Evolutionary conservation across 1,140 invertebrate species (phyloP).

Genomic region (Cataglyphis hispanica): DNA sequence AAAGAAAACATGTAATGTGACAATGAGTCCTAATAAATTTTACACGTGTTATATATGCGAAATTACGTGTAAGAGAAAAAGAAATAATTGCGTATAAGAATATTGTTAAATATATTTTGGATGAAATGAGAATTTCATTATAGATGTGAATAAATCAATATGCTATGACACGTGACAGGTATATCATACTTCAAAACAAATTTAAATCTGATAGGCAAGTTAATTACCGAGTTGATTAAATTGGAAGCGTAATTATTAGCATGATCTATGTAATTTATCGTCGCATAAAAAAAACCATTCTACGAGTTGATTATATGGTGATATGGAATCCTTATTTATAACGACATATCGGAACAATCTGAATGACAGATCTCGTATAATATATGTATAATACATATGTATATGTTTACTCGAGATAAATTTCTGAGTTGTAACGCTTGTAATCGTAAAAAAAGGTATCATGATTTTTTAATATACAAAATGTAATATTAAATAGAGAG

Average conservation of each 20-base stretch:
- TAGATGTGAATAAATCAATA: slow-evolving; percentile 25
- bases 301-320: slow-evolving; percentile 19
- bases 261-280: slow-evolving; percentile 36
- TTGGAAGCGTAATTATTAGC: slow-evolving; percentile 38
- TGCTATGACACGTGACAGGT: neutral
- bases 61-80: neutral
- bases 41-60: neutral
- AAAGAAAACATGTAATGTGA: slow-evolving; percentile 12
- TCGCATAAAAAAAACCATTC: slow-evolving; percentile 26
- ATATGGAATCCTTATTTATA: slow-evolving; percentile 22
- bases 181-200: slow-evolving; percentile 4
- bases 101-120: neutral
- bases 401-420: neutral
- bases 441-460: slow-evolving; percentile 1
- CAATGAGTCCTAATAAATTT: neutral
- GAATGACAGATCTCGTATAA: slow-evolving; percentile 1
- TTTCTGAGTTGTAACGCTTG: neutral
- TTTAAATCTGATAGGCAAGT: slow-evolving; percentile 21
- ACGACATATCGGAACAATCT: slow-evolving; percentile 12
- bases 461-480: neutral
- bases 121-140: slow-evolving; percentile 15
- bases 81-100: neutral
- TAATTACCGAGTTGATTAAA: slow-evolving; percentile 54
- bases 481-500: neutral
- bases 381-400: neutral